Conservation (phyloP, 2,113 vertebrate species). For the Phaethornis superciliosus region DNA sequence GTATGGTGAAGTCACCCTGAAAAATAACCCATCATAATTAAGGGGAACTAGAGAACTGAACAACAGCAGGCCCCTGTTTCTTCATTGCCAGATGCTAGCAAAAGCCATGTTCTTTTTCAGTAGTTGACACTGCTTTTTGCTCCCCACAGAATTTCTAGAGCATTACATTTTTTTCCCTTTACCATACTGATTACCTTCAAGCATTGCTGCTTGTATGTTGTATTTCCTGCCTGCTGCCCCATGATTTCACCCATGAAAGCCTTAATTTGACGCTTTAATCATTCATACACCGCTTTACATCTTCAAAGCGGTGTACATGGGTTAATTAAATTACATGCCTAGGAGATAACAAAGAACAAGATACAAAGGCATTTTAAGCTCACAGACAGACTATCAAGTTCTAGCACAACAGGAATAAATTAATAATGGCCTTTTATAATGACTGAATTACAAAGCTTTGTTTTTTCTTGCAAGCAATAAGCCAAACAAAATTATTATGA, state of each 20-base stretch:
- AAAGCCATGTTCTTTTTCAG: background rate
- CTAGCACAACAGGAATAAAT: slow-evolving; percentile 61
- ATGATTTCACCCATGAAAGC: background rate
- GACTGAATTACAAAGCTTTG: slow-evolving; percentile 40
- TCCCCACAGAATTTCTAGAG: background rate
- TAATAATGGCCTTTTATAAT: slow-evolving; percentile 63
- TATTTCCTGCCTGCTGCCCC: slow-evolving; percentile 5
- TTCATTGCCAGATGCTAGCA: background rate
- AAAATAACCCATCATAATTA: background rate
- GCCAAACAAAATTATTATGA: background rate
- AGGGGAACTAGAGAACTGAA: background rate
- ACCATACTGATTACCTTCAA: background rate
- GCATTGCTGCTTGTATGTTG: background rate
- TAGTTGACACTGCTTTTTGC: background rate
- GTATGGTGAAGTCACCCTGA: background rate
- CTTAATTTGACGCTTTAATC: slow-evolving; percentile 42
- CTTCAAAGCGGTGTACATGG: slow-evolving; percentile 51
- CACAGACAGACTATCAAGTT: slow-evolving; percentile 58
- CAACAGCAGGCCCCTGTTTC: background rate
- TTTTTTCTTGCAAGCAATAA: slow-evolving; percentile 15
- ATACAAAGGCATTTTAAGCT: slow-evolving; percentile 59
- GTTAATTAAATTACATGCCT: slow-evolving; percentile 68
- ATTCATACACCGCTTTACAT: slow-evolving; percentile 19
- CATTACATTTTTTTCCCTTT: background rate
- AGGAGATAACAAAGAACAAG: slow-evolving; percentile 61